phyloP scores from a whole-genome alignment of 2,113 vertebrate genomes.

The Apteryx owenii region DNA sequence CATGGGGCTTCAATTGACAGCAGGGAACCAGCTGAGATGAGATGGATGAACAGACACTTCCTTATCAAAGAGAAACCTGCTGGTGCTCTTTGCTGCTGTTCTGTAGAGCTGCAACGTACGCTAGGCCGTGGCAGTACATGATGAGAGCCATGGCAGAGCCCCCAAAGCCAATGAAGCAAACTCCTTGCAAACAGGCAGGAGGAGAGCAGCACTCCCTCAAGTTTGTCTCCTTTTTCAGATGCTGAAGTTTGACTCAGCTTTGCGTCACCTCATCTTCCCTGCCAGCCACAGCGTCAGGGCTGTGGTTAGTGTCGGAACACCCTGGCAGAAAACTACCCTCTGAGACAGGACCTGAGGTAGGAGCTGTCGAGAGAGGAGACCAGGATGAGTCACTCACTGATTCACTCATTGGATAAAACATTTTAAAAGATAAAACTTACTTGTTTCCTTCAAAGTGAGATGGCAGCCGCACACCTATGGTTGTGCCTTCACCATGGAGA shows the following conservation, averaged over 20 bases:
- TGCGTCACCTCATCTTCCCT: neutral
- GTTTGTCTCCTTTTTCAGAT: neutral
- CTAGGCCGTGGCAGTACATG: accelerated
- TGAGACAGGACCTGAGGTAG: neutral
- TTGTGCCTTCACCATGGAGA: neutral
- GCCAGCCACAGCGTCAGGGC: neutral
- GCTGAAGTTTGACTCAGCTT: slow-evolving; percentile 2
- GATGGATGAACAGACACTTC: neutral
- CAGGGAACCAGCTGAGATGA: neutral
- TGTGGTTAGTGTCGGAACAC: neutral
- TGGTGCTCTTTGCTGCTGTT: no score
- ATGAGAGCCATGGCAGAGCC: neutral
- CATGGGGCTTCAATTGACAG: neutral
- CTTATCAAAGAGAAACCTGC: neutral
- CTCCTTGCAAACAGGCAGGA: neutral
- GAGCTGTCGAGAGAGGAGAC: neutral
- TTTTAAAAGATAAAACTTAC: neutral
- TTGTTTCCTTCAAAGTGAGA: neutral
- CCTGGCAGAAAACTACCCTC: neutral
- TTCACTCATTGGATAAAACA: neutral
- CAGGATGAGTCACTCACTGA: neutral
- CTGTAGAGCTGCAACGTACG: neutral
- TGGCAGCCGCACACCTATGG: neutral
- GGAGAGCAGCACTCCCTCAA: neutral
- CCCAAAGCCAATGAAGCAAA: neutral